phyloP scores from a whole-genome alignment of 2,113 vertebrate species.

The Clupea harengus region DNA sequence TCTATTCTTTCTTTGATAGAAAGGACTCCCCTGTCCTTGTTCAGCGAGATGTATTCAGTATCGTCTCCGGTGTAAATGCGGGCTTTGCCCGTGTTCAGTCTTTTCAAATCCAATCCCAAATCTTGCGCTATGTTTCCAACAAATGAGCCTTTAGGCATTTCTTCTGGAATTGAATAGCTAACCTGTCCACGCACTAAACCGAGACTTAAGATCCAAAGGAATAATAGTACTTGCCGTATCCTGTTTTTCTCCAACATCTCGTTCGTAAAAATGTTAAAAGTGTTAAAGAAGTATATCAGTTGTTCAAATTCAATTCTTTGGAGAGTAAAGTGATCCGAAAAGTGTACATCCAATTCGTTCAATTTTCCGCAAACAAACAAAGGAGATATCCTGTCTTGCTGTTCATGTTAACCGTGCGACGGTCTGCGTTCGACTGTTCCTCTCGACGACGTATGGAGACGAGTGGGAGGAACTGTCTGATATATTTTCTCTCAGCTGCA shows the following conservation, averaged over 20 bases:
- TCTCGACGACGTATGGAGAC: too few relatives aligned
- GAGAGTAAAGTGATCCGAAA: not conserved
- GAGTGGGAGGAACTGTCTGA: conserved; percentile 31
- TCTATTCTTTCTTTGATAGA: conserved; percentile 46
- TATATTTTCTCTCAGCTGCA: conserved; percentile 13
- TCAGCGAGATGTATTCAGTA: conserved; percentile 44
- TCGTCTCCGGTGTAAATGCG: conserved; percentile 45
- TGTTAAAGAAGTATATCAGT: too few relatives aligned
- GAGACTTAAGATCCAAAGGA: conserved; percentile 13
- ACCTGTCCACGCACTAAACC: conserved; percentile 32
- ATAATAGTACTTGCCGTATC: too few relatives aligned
- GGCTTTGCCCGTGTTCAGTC: conserved; percentile 42
- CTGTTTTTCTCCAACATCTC: too few relatives aligned
- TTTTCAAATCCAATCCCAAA: conserved; percentile 47
- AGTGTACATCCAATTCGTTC: not conserved
- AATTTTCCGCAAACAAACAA: not conserved
- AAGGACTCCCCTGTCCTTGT: conserved; percentile 41
- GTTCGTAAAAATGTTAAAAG: not conserved
- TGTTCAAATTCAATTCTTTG: not conserved
- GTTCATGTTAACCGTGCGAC: not conserved
- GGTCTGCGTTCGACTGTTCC: conserved; percentile 9
- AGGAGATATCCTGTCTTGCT: not conserved
- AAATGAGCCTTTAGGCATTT: conserved; percentile 45
- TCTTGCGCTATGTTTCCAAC: conserved; percentile 50
- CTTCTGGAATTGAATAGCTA: conserved; percentile 47